Evolutionary conservation across 2,113 vertebrate genomes (phyloP), one percentile per base, ranked within the genome.

Genomic region (Pontoporia blainvillei): DNA sequence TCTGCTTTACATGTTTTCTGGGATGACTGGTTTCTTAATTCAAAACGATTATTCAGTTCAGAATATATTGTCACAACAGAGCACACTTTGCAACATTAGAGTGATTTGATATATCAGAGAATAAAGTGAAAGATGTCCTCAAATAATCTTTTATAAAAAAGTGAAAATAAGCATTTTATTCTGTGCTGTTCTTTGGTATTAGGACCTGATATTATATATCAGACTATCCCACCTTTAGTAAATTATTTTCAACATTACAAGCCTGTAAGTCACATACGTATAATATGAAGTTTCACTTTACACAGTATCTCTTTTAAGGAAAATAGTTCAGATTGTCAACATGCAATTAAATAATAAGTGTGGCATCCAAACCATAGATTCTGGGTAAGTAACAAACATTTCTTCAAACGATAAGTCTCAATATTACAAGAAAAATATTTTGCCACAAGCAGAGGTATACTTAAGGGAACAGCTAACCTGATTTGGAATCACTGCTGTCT

Each of bases 401-500:
- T 92, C 61, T n/a, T 5, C 44, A 13, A 72, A 94, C 72, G 3
- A 34, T 8, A 23, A 75, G 52, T 44, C 31, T 41, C 61, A 49
- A 3, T 83, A 75, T 86, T 8, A 93, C 49, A 97, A 52, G 67
- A 34, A n/a, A 96, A 75, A 86, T 27, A 25, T 1, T 41, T 88
- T 69, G 94, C 46, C 92, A 78, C 85, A 62, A 21, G 76, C 7
- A 89, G 96, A 86, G 10, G 96, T 27, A 79, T 83, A 76, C 71
- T 13, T 90, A 96, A 91, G 82, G 97, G 96, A 79, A 62, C 97
- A 97, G 97, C 99, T 99, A 98, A 99, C 99, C 99, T 98, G 99
- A 98, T 98, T 99, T 99, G n/a, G 98, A 99, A 97, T 99, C 98
- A 39, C 99, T 99, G 98, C 98, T 99, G 64, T 99, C 99, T 44